Evolutionary conservation across 1,140 invertebrate species (phyloP).

Genomic region (Drosophila insularis): DNA sequence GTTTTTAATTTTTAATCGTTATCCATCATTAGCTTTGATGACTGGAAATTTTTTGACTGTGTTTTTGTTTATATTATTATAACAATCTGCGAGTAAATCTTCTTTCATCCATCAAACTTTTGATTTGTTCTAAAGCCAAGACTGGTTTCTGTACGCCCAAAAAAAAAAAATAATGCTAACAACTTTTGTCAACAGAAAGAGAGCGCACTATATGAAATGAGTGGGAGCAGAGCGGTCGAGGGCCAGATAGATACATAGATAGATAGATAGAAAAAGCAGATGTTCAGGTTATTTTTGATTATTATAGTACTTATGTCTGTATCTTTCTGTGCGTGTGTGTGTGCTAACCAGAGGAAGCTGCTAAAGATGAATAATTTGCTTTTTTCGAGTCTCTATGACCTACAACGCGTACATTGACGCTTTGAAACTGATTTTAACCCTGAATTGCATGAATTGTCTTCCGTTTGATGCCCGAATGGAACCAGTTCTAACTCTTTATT

Average conservation of each 20-base stretch:
- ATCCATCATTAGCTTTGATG: constrained; percentile 11
- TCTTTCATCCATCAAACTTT: constrained; percentile 14
- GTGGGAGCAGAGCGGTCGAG: background rate
- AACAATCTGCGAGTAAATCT: constrained; percentile 4
- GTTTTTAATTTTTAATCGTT: background rate
- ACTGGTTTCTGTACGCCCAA: constrained; percentile 10
- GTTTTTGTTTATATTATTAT: background rate
- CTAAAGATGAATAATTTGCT: constrained; percentile 20
- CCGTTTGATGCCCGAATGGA: background rate
- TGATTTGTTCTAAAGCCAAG: constrained; percentile 40
- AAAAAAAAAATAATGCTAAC: constrained; percentile 43
- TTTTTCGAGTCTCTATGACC: constrained; percentile 38
- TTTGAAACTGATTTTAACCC: constrained; percentile 32
- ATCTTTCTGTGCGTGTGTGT: constrained; percentile 16
- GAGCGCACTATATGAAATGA: background rate
- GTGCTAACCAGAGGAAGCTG: constrained; percentile 23
- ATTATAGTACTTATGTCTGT: background rate
- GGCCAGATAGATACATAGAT: constrained; percentile 10
- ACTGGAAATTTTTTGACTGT: constrained; percentile 4
- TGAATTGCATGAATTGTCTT: constrained; percentile 19
- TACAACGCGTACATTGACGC: constrained; percentile 72
- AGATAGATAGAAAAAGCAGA: constrained; percentile 16
- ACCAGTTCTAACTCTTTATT: too few species aligned
- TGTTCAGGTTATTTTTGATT: constrained; percentile 15
- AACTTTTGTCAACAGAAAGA: constrained; percentile 57